Evolutionary conservation across 2,797 vertebrate species (phyloP).

Genomic region (Phalloptychus januarius): DNA sequence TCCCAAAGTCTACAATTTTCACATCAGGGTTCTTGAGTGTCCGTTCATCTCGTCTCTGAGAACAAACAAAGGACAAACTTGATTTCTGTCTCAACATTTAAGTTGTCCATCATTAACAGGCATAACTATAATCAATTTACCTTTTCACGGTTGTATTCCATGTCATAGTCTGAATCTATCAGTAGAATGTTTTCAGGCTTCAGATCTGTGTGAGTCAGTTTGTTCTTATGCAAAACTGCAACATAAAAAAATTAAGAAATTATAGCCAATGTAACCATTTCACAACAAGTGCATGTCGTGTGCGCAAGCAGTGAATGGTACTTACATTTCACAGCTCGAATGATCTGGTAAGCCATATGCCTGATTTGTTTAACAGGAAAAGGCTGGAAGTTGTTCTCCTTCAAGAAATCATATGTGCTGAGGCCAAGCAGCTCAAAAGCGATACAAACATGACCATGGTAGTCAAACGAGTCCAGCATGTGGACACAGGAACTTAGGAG

Average conservation of each 20-base stretch:
- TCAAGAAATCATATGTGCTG: conserved; percentile 97
- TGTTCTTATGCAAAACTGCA: conserved; percentile 94
- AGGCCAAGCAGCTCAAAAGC: conserved; percentile 95
- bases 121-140: conserved; percentile 64
- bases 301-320: conserved; percentile 32
- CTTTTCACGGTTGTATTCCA: conserved; percentile 90
- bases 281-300: too few species aligned
- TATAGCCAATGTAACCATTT: background rate
- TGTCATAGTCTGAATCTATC: conserved; percentile 90
- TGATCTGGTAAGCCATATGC: conserved; percentile 93
- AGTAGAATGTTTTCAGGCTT: conserved; percentile 99
- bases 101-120: background rate
- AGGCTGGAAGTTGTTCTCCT: conserved; percentile 95
- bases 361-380: conserved; percentile 93
- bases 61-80: background rate
- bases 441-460: conserved; percentile 94
- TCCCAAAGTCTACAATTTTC: conserved; percentile 97
- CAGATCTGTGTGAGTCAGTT: conserved; percentile 96
- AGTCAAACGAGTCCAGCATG: conserved; percentile 97
- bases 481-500: conserved; percentile 89
- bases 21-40: conserved; percentile 91
- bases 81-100: background rate
- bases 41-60: conserved; percentile 91
- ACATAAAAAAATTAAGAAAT: conserved; percentile 8
- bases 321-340: conserved; percentile 92